A percentile compares a stretch with the other conserved stretches of the same genome.
These are phyloP conservation scores for Caenorhabditis afra DNA, from an alignment of 2,888 invertebrate genomes.

Conservation along the genomic window DNA sequence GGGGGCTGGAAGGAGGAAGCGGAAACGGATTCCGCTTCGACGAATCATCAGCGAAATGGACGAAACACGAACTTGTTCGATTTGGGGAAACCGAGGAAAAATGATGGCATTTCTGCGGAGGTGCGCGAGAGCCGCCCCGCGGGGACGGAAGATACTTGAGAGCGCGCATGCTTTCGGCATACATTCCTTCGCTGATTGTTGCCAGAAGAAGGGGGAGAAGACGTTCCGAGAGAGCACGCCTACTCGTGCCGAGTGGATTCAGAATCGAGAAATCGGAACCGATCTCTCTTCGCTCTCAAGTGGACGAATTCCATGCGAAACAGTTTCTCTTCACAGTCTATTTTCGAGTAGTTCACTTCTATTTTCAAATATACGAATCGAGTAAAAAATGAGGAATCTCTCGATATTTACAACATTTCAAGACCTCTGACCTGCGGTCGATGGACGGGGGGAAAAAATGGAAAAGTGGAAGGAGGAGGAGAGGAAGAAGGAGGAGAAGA, in stretches of 20 bases:
- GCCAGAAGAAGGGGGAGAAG: background rate
- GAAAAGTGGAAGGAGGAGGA: background rate
- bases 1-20: conserved; percentile 10
- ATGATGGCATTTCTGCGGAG: background rate
- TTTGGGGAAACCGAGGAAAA: background rate
- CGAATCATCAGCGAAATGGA: conserved; percentile 1
- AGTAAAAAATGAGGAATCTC: background rate
- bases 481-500: background rate
- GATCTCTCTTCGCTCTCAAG: background rate
- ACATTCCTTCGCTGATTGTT: conserved; percentile 11
- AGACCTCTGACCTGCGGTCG: too few species aligned
- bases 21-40: conserved; percentile 27
- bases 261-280: too few species aligned
- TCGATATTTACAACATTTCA: too few species aligned
- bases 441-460: background rate
- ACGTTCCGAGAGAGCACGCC: background rate
- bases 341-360: conserved; percentile 3
- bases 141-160: conserved; percentile 1
- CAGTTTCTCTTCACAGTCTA: conserved; percentile 2
- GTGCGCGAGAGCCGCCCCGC: background rate
- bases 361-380: conserved; percentile 1
- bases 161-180: background rate
- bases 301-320: conserved; percentile 9
- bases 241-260: too few species aligned
- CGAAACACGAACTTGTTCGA: conserved; percentile 13